Evolutionary conservation across 2,113 vertebrate genomes (phyloP).

Genomic region (Alaudala cheleensis): DNA sequence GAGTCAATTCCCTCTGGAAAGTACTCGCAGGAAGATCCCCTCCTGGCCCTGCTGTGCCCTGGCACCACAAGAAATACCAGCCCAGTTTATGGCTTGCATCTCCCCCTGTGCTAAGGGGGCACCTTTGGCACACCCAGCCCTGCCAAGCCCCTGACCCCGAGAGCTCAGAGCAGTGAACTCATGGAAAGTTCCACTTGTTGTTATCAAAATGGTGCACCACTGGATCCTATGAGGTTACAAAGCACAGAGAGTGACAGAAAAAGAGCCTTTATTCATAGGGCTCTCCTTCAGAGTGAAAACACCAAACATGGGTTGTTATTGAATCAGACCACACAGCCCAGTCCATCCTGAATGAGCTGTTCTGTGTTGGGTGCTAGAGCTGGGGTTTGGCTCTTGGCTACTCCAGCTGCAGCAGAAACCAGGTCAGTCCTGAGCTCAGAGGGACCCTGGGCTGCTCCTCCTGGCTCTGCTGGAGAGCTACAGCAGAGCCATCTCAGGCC

Average conservation of each 20-base stretch:
- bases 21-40: background rate
- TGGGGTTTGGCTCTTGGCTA: background rate
- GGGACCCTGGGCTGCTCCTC: background rate
- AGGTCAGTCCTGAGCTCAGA: background rate
- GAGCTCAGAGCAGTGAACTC: background rate
- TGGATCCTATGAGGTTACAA: background rate
- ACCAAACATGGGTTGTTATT: background rate
- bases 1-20: background rate
- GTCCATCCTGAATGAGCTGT: fast-evolving
- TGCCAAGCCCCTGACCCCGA: background rate
- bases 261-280: background rate
- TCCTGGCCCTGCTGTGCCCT: background rate
- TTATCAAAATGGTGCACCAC: background rate
- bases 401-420: background rate
- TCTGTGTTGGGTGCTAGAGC: background rate
- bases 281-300: background rate
- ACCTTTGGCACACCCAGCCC: background rate
- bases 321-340: fast-evolving
- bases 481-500: background rate
- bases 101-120: background rate
- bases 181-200: background rate
- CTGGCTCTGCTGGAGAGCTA: background rate
- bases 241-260: fast-evolving
- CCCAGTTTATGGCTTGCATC: background rate
- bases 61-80: background rate